A percentile compares a stretch with the other conserved stretches of the same genome.
Conservation (phyloP, 1,140 invertebrate genomes). For the Aphidius ervi region DNA sequence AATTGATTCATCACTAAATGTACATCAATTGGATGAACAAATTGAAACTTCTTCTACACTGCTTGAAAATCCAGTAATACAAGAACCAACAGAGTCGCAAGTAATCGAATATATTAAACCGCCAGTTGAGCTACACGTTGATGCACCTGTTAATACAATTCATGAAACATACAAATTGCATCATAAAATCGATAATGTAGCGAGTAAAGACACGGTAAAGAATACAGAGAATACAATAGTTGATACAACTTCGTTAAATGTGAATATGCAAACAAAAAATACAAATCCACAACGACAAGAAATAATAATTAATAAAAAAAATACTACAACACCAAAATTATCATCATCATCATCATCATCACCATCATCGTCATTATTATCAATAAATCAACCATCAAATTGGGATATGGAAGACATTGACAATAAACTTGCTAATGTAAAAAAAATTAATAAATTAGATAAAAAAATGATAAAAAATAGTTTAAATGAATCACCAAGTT, state of each 20-base stretch:
- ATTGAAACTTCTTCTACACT: too few species aligned
- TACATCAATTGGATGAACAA: constrained; percentile 8
- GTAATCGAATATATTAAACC: constrained; percentile 5
- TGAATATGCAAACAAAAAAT: neutral
- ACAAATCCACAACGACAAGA: neutral
- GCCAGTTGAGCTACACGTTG: neutral
- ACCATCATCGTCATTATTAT: neutral
- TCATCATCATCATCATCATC: constrained; percentile 1
- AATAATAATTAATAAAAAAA: neutral
- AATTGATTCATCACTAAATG: constrained; percentile 34
- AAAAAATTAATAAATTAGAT: constrained; percentile 16
- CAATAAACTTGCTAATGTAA: constrained; percentile 34
- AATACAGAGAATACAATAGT: neutral
- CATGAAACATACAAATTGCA: neutral
- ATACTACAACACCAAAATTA: neutral
- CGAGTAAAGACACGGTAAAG: constrained; percentile 20
- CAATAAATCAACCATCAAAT: neutral
- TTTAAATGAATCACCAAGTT: neutral
- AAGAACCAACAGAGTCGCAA: constrained; percentile 2
- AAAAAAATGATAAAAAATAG: neutral
- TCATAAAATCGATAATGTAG: constrained; percentile 17
- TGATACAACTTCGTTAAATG: constrained; percentile 3
- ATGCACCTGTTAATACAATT: constrained; percentile 9
- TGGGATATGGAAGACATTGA: constrained; percentile 27
- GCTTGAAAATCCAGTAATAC: neutral